phyloP scores from a whole-genome alignment of 2,888 invertebrate species.

The Hypomecis atomaria region DNA sequence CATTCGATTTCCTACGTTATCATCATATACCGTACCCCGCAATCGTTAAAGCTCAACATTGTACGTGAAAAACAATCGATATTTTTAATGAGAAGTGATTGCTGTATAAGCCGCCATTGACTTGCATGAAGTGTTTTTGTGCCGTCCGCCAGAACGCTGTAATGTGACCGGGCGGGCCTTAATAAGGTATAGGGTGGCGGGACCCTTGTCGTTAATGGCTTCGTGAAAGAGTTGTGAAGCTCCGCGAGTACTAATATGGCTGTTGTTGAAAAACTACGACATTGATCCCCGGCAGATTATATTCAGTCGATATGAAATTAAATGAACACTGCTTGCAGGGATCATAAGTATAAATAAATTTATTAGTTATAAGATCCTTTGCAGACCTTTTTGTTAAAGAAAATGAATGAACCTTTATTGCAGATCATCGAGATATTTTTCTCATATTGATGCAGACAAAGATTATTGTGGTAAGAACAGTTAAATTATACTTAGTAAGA shows the following conservation, averaged over 20 bases:
- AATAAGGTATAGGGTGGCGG: constrained; percentile 56
- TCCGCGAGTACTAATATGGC: constrained; percentile 47
- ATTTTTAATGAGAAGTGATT: constrained; percentile 42
- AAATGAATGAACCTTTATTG: too few relatives aligned
- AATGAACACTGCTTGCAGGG: constrained; percentile 5
- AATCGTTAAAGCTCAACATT: constrained; percentile 13
- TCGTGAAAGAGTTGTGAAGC: constrained; percentile 50
- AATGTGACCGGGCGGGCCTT: constrained; percentile 47
- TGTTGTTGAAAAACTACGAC: constrained; percentile 47
- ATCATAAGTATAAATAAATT: neutral
- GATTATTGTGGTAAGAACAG: too few relatives aligned
- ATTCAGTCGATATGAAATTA: constrained; percentile 45
- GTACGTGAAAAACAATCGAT: constrained; percentile 28
- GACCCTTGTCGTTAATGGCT: constrained; percentile 58
- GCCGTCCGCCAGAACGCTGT: constrained; percentile 46
- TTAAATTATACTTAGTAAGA: too few relatives aligned
- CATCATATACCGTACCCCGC: constrained; percentile 4
- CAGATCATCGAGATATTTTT: too few relatives aligned
- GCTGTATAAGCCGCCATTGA: constrained; percentile 54
- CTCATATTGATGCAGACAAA: too few relatives aligned
- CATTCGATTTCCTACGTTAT: too few relatives aligned
- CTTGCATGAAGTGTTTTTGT: constrained; percentile 61
- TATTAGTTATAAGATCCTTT: too few relatives aligned
- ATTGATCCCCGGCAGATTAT: constrained; percentile 42
- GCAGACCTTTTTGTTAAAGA: too few relatives aligned